These are phyloP conservation scores for Phrynocephalus vlangalii DNA, from an alignment of 2,797 vertebrate genomes.

Conservation along the genomic window DNA sequence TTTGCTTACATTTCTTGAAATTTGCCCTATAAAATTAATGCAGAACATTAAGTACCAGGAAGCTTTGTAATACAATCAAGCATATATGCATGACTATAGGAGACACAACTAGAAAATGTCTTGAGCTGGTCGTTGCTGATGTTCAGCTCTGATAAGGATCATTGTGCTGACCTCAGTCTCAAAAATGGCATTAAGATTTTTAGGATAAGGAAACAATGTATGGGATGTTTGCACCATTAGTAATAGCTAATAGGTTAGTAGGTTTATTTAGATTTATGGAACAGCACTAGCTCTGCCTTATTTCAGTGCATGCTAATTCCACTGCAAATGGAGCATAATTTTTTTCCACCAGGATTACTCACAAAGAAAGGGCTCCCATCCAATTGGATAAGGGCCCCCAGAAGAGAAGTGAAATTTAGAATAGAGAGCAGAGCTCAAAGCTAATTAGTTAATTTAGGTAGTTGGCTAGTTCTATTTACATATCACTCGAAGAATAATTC, in stretches of 20 bases:
- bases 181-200: not conserved
- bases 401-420: not conserved
- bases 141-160: not conserved
- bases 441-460: not conserved
- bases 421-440: not conserved
- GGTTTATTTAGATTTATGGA: not conserved
- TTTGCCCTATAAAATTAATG: not conserved
- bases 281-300: not conserved
- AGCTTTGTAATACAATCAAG: too few relatives aligned
- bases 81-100: too few relatives aligned
- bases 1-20: not conserved
- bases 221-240: not conserved
- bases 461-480: too few relatives aligned
- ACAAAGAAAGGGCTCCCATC: too few relatives aligned
- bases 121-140: not conserved
- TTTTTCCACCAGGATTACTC: too few relatives aligned
- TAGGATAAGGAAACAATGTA: not conserved
- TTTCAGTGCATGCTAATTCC: not conserved
- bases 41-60: not conserved
- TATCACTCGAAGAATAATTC: too few relatives aligned
- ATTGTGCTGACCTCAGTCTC: not conserved
- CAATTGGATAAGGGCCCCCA: not conserved
- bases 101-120: not conserved
- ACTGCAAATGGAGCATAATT: not conserved
- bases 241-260: not conserved